These are phyloP conservation scores for Acromyrmex charruanus DNA, from an alignment of 1,140 invertebrate genomes.

Conservation along the genomic window DNA sequence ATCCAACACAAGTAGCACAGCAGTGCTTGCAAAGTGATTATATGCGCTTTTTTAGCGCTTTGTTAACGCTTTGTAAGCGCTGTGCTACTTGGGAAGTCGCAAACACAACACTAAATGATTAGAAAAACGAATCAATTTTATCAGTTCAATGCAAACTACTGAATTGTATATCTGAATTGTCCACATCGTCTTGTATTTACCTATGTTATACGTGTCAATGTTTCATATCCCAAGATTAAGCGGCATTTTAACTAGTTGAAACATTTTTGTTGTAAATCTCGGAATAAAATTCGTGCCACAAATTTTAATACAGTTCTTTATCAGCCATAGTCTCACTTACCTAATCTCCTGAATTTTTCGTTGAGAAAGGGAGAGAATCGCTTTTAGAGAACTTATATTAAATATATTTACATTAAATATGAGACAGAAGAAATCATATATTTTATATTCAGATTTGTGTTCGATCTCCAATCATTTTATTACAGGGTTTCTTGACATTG, in stretches of 20 bases:
- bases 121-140: conserved; percentile 77
- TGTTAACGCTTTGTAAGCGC: no score
- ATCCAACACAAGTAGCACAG: conserved; percentile 65
- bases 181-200: conserved; percentile 85
- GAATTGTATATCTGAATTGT: conserved; percentile 85
- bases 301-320: conserved; percentile 82
- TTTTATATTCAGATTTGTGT: conserved; percentile 55
- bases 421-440: conserved; percentile 14
- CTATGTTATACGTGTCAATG: conserved; percentile 86
- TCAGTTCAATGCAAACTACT: conserved; percentile 79
- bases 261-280: conserved; percentile 86
- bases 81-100: conserved; percentile 57
- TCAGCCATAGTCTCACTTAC: conserved; percentile 75
- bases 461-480: conserved; percentile 60
- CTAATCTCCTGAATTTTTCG: conserved; percentile 68
- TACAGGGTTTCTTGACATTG: conserved; percentile 49
- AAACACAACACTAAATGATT: conserved; percentile 78
- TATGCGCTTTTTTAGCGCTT: no score
- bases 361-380: conserved; percentile 25
- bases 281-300: conserved; percentile 86
- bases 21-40: no score
- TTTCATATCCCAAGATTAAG: conserved; percentile 85
- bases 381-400: conserved; percentile 20
- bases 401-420: conserved; percentile 10
- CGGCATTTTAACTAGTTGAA: conserved; percentile 86